Base-by-base conservation (phyloP, 2,888 invertebrate genomes). In the Eupsilia transversa region DNA sequence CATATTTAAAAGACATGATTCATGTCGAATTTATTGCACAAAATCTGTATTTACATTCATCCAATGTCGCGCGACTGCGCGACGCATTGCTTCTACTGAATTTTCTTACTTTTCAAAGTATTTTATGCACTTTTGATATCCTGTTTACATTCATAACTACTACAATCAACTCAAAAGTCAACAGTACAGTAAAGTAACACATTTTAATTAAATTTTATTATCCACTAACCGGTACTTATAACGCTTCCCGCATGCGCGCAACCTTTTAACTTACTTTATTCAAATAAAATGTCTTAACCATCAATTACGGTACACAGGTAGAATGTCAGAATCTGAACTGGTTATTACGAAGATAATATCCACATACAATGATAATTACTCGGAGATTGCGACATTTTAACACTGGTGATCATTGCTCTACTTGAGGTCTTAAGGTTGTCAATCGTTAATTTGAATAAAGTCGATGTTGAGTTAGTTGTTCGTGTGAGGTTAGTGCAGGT, bases 371-470 rank as follows among this genome's bases (percentile, higher is more conserved):
- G 52, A 71, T 87, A 86, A 89, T 87, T 84, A 86, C 79, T 66
- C 72, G 75, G 74, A 72, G 79, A 79, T 86, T 84, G 82, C 82
- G 75, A 83, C 80, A 82, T 81, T 83, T 81, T 79, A 30, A 63
- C 74, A 59, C 30, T 5, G 68, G 67, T 70, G 81, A 85, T 85
- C 82, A 86, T 88, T 87, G 86, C 89, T 89, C 88, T 83, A 89
- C 83, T 88, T 90, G 83, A 80, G 80, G 85, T 87, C 83, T 89
- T 90, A 83, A 79, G 78, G 86, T 86, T 87, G 87, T 88, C 81
- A 74, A 78, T 63, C 83, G 82, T 88, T 90, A 88, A 93, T 92
- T 92, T 91, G 86, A 92, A 93, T 92, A 92, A 91, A 89, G 86
- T 85, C 72, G 83, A 87, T 85, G 85, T 89, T 85, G 89, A 90